phyloP scores from a whole-genome alignment of 2,888 invertebrate genomes.

The Ecliptopera silaceata region DNA sequence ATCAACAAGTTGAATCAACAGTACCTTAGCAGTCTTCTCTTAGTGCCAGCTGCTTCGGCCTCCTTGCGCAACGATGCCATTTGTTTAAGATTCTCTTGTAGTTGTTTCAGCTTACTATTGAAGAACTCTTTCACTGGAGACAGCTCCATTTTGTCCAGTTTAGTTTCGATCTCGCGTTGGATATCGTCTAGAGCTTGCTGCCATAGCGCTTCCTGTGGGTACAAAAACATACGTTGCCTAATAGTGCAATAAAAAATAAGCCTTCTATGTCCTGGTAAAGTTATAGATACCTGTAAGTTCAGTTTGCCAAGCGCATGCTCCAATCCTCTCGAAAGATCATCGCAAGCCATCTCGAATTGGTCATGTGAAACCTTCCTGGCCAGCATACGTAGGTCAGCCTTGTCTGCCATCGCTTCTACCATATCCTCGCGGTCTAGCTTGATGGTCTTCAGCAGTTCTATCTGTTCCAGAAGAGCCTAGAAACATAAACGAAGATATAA shows the following conservation, averaged over 20 bases:
- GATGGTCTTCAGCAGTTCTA: conserved; percentile 84
- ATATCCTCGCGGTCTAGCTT: conserved; percentile 89
- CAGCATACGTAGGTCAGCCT: conserved; percentile 87
- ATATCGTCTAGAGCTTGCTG: conserved; percentile 86
- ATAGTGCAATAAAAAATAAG: too few species aligned
- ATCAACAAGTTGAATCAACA: not conserved
- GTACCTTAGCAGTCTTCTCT: conserved; percentile 84
- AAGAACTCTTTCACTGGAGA: conserved; percentile 86
- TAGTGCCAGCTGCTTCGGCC: conserved; percentile 89
- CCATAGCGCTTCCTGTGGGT: conserved; percentile 82
- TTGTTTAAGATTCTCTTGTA: conserved; percentile 85
- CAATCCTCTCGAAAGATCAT: conserved; percentile 85
- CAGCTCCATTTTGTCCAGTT: conserved; percentile 86
- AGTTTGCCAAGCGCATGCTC: conserved; percentile 85
- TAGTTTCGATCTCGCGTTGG: conserved; percentile 85
- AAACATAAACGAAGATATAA: conserved; percentile 1
- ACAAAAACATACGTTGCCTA: not conserved
- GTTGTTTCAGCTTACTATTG: conserved; percentile 80
- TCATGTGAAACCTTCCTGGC: conserved; percentile 89
- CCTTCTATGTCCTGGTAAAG: not conserved
- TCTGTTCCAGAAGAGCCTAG: conserved; percentile 85
- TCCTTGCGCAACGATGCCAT: conserved; percentile 83
- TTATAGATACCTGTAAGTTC: conserved; percentile 77
- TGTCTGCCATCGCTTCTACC: conserved; percentile 88
- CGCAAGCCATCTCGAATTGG: conserved; percentile 87